These are phyloP conservation scores for Drosophila novamexicana DNA, from an alignment of 1,140 invertebrate species.

Conservation along the genomic window DNA sequence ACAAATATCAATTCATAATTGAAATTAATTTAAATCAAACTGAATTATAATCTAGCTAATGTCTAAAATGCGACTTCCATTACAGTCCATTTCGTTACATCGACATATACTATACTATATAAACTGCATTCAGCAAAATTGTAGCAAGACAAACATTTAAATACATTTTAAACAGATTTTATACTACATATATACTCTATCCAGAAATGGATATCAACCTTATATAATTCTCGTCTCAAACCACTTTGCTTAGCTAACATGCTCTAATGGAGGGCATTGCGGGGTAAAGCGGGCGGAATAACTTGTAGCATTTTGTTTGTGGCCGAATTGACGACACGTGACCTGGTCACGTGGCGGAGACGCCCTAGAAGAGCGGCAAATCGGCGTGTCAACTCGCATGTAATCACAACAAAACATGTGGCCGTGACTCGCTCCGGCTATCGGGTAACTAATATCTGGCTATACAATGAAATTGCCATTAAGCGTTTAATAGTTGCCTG, in stretches of 20 bases:
- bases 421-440: conserved; percentile 54
- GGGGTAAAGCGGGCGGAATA: not conserved
- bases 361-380: conserved; percentile 25
- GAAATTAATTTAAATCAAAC: too few species aligned
- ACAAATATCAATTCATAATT: too few species aligned
- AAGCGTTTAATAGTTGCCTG: conserved; percentile 63
- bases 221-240: not conserved
- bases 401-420: conserved; percentile 78
- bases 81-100: too few species aligned
- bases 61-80: too few species aligned
- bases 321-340: conserved; percentile 70
- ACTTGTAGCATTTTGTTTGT: conserved; percentile 51
- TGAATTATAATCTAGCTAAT: too few species aligned
- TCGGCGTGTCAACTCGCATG: conserved; percentile 73
- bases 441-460: conserved; percentile 60
- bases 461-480: conserved; percentile 63
- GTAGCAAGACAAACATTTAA: too few species aligned
- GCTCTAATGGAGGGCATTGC: not conserved
- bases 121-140: too few species aligned
- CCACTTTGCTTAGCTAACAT: not conserved
- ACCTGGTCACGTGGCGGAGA: conserved; percentile 72
- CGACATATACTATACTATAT: too few species aligned
- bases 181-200: too few species aligned
- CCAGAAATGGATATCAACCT: not conserved
- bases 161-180: too few species aligned